These are phyloP conservation scores for Oxycera nigricornis DNA, from an alignment of 2,888 invertebrate genomes.

Conservation along the genomic window DNA sequence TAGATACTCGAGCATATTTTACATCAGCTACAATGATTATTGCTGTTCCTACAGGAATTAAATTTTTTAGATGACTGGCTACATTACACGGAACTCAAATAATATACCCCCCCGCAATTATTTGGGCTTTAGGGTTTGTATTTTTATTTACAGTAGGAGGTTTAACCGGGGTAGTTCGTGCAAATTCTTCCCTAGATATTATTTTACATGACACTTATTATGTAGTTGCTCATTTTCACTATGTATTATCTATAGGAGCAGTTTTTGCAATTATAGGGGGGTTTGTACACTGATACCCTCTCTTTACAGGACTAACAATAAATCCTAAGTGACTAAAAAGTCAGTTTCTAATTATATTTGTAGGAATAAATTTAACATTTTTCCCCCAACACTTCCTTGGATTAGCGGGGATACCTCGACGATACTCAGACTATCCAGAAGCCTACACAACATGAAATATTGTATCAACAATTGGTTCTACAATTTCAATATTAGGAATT, in stretches of 20 bases:
- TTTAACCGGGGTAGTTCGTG: conserved; percentile 70
- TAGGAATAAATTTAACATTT: conserved; percentile 80
- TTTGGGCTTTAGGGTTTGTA: conserved; percentile 78
- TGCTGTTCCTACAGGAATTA: conserved; percentile 85
- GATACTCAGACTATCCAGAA: conserved; percentile 77
- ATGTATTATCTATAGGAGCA: conserved; percentile 80
- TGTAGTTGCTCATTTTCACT: conserved; percentile 84
- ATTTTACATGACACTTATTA: conserved; percentile 83
- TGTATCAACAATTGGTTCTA: conserved; percentile 72
- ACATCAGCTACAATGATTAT: conserved; percentile 87
- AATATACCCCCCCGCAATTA: conserved; percentile 66
- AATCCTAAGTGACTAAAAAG: conserved; percentile 69
- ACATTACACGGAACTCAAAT: conserved; percentile 72
- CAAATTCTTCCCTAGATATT: conserved; percentile 80
- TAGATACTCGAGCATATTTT: conserved; percentile 84
- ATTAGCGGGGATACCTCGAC: conserved; percentile 75
- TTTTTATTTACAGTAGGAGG: conserved; percentile 81
- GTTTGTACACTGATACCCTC: conserved; percentile 74
- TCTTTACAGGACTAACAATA: conserved; percentile 70
- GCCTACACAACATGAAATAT: conserved; percentile 72
- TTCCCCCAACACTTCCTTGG: conserved; percentile 83
- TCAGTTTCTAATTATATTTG: conserved; percentile 76
- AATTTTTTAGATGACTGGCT: conserved; percentile 81
- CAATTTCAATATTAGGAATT: conserved; percentile 68
- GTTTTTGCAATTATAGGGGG: conserved; percentile 81